Evolutionary conservation across 2,797 vertebrate species (phyloP).

Genomic region (Microchirus variegatus): DNA sequence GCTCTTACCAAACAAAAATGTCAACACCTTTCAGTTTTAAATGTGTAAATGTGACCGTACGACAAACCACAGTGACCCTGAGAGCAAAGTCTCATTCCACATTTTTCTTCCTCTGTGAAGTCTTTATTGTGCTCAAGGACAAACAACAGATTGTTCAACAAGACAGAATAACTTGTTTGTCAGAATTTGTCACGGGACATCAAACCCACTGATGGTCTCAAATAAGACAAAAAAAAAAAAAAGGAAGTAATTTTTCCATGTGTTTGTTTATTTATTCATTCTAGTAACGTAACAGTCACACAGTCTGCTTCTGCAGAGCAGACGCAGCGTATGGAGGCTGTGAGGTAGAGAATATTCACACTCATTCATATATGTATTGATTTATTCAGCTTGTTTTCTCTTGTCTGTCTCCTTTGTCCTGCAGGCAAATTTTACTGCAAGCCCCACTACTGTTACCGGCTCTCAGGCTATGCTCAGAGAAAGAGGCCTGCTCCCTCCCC

Average conservation of each 20-base stretch:
- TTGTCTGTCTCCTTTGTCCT: conserved; percentile 41
- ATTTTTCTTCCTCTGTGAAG: conserved; percentile 25
- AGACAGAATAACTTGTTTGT: conserved; percentile 52
- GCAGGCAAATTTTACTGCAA: conserved; percentile 99
- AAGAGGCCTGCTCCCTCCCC: conserved; percentile 89
- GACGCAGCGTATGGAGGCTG: conserved; percentile 4
- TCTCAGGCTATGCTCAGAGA: conserved; percentile 92
- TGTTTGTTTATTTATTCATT: conserved; percentile 5
- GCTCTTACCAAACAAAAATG: not conserved
- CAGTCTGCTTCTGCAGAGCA: conserved; percentile 1
- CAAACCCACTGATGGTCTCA: conserved; percentile 48
- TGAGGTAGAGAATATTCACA: conserved; percentile 4
- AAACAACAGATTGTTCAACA: conserved; percentile 62
- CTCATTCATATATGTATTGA: not conserved
- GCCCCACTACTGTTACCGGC: conserved; percentile 96
- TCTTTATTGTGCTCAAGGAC: conserved; percentile 55
- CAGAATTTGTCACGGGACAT: conserved; percentile 28
- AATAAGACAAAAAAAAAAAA: conserved; percentile 9
- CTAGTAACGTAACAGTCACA: conserved; percentile 14
- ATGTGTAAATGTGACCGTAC: not conserved
- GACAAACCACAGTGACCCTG: not conserved
- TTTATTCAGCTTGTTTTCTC: not conserved
- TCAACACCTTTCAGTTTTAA: not conserved
- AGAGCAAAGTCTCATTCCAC: conserved; percentile 10
- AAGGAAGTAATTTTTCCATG: conserved; percentile 5